Evolutionary conservation across 2,113 vertebrate species (phyloP).

Genomic region (Anolis sagrei): DNA sequence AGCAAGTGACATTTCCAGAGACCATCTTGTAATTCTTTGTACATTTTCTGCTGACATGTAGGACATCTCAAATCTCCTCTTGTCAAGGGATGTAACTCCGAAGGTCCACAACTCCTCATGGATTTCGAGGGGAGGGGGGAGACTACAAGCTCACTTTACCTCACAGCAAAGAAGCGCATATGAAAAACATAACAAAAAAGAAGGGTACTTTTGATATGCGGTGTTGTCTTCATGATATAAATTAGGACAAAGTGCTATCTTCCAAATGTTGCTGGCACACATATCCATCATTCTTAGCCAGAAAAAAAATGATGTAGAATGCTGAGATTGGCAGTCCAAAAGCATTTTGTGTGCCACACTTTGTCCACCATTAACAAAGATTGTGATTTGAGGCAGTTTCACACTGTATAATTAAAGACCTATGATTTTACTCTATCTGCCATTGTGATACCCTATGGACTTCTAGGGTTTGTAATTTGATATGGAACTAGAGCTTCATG

Average conservation of each 20-base stretch:
- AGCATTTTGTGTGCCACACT: no score
- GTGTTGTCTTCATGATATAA: not conserved
- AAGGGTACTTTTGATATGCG: not conserved
- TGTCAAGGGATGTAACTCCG: not conserved
- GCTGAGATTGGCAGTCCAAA: no score
- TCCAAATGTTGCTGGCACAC: no score
- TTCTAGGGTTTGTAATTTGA: no score
- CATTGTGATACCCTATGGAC: no score
- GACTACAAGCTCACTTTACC: conserved; percentile 4
- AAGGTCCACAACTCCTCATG: not conserved
- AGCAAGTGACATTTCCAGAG: conserved; percentile 20
- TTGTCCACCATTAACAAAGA: no score
- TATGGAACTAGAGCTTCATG: no score
- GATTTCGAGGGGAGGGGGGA: not conserved
- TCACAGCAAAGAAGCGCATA: not conserved
- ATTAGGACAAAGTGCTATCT: not conserved
- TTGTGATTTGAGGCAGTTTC: no score
- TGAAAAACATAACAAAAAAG: not conserved
- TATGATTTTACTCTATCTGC: no score
- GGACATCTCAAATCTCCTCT: conserved; percentile 27
- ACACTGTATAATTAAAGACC: no score
- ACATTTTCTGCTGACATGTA: conserved; percentile 30
- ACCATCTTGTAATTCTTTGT: conserved; percentile 19
- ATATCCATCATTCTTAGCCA: no score
- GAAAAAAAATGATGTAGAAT: no score